Conservation (phyloP, 2,797 vertebrate genomes). For the Halcyon chelicuti region DNA sequence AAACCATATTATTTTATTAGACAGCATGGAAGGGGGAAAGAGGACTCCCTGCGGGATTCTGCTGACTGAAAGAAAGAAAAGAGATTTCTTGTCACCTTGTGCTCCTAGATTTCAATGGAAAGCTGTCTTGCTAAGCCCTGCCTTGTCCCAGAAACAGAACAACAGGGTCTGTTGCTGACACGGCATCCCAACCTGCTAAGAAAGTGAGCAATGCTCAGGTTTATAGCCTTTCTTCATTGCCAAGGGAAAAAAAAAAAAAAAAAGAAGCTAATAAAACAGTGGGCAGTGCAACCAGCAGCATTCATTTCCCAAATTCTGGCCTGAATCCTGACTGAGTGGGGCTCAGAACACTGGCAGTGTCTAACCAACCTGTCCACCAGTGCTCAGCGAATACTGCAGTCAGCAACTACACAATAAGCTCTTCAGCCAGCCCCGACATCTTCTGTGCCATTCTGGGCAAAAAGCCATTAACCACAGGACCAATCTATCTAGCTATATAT, state of each 20-base stretch:
- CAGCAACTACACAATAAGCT: background rate
- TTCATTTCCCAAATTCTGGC: background rate
- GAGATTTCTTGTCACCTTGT: background rate
- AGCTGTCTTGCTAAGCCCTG: background rate
- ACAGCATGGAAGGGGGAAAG: background rate
- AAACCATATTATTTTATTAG: background rate
- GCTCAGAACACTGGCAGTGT: background rate
- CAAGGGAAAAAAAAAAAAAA: background rate
- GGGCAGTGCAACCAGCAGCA: background rate
- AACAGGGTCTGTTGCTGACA: background rate
- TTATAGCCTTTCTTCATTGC: background rate
- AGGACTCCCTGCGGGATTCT: background rate
- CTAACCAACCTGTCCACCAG: background rate
- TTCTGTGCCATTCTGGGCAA: background rate
- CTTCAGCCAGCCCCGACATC: background rate
- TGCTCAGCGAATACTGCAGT: background rate
- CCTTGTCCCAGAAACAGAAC: background rate
- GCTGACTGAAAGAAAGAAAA: background rate
- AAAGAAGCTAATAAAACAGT: background rate
- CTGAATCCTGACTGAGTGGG: background rate
- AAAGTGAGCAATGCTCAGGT: background rate
- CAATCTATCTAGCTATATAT: too few relatives aligned
- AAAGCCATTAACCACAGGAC: background rate
- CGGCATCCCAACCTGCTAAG: background rate
- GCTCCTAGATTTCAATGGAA: background rate